Conservation (phyloP, 2,888 invertebrate genomes). For the Pantelozetes paolii region DNA sequence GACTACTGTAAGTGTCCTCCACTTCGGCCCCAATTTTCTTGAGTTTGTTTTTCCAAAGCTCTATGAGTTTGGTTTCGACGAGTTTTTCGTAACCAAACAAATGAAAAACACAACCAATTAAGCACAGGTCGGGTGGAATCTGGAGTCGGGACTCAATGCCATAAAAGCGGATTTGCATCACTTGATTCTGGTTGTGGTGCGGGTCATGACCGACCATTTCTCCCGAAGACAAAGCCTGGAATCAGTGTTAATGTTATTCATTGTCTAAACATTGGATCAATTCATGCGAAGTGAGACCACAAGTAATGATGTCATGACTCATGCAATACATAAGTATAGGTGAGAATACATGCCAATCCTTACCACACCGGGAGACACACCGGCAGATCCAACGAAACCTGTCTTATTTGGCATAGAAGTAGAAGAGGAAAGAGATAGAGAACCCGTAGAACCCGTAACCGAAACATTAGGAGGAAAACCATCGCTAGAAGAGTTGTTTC, state of each 20-base stretch:
- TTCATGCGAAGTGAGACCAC: constrained; percentile 12
- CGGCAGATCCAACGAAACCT: constrained; percentile 39
- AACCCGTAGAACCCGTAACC: too few species aligned
- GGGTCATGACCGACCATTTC: too few species aligned
- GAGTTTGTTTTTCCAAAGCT: constrained; percentile 49
- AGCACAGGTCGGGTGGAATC: constrained; percentile 74
- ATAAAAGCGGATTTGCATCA: constrained; percentile 60
- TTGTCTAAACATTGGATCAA: background rate
- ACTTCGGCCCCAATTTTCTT: constrained; percentile 80
- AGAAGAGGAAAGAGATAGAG: constrained; percentile 38
- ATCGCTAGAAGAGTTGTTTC: constrained; percentile 46
- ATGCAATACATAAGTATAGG: background rate
- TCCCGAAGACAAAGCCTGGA: constrained; percentile 28
- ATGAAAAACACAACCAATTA: constrained; percentile 88
- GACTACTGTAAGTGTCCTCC: constrained; percentile 73
- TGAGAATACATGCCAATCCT: constrained; percentile 16
- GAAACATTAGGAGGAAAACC: constrained; percentile 42
- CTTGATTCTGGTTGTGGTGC: background rate
- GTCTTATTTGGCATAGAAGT: constrained; percentile 35
- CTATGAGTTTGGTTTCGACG: constrained; percentile 48
- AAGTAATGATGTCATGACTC: background rate
- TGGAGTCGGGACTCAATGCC: constrained; percentile 82
- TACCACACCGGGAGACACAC: constrained; percentile 42
- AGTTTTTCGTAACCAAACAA: constrained; percentile 71
- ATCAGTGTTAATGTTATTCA: background rate